A percentile compares a stretch with the other conserved stretches of the same genome.
Evolutionary conservation across 2,888 invertebrate genomes (phyloP).

Genomic region (Epirrhoe tristata): DNA sequence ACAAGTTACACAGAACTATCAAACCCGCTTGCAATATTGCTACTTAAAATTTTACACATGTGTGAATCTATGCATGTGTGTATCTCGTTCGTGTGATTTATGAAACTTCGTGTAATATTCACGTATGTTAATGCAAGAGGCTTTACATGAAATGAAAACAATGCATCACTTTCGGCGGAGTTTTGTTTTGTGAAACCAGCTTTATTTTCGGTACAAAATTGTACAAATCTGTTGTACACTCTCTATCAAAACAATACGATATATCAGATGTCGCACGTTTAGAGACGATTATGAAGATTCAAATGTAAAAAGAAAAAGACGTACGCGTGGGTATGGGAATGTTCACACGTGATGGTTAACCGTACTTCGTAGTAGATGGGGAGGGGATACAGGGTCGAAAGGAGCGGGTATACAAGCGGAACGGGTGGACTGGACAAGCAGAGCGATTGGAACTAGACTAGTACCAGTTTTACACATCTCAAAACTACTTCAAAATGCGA

Average conservation of each 20-base stretch:
- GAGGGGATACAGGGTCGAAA: constrained; percentile 39
- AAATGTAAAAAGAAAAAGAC: constrained; percentile 72
- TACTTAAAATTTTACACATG: constrained; percentile 12
- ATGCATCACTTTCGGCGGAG: neutral
- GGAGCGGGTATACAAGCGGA: constrained; percentile 43
- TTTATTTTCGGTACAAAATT: neutral
- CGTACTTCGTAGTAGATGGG: constrained; percentile 55
- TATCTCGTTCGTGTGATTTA: constrained; percentile 12
- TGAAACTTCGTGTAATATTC: constrained; percentile 3
- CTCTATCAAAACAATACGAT: constrained; percentile 40
- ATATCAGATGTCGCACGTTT: constrained; percentile 54
- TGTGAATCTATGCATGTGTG: constrained; percentile 10
- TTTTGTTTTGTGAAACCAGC: constrained; percentile 1
- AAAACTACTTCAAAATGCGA: too few relatives aligned
- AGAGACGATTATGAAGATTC: constrained; percentile 60
- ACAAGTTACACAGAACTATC: constrained; percentile 12
- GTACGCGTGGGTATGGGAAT: constrained; percentile 83
- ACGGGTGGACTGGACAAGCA: neutral
- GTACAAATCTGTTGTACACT: constrained; percentile 23
- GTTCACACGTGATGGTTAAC: constrained; percentile 81
- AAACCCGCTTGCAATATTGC: constrained; percentile 16
- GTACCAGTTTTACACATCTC: too few relatives aligned
- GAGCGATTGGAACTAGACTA: neutral
- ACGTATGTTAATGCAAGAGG: neutral
- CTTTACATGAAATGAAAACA: neutral